These are phyloP conservation scores for Otolemur garnettii DNA, from an alignment of 2,113 vertebrate genomes.

Conservation along the genomic window DNA sequence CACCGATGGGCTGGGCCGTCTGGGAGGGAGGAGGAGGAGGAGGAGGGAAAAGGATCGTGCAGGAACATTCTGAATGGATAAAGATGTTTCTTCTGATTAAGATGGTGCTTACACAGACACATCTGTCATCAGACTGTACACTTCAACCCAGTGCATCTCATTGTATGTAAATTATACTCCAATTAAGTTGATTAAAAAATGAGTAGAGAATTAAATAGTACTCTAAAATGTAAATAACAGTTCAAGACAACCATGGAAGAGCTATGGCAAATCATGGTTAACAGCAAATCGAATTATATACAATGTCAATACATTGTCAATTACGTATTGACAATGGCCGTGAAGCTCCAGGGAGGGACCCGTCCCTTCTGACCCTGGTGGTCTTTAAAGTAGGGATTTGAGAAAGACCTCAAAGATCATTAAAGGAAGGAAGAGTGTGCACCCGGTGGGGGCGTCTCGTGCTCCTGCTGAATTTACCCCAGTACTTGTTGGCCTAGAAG, in stretches of 20 bases:
- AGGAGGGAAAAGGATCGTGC: neutral
- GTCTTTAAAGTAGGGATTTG: neutral
- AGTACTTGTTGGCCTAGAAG: no score
- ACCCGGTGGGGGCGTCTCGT: rapidly evolving
- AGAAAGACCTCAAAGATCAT: neutral
- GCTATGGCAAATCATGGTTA: neutral
- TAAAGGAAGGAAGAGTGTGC: neutral
- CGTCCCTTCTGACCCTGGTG: rapidly evolving
- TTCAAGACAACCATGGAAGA: neutral
- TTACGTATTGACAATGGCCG: no score
- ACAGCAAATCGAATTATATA: neutral
- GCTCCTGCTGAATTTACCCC: neutral
- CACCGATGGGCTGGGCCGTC: no score
- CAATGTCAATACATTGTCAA: no score
- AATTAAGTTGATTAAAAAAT: neutral
- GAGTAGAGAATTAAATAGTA: neutral
- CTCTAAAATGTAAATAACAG: neutral
- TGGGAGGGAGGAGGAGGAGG: rapidly evolving
- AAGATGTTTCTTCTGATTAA: no score
- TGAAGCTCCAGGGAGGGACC: neutral
- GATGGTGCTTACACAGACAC: rapidly evolving
- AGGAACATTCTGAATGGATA: neutral
- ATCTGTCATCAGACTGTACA: neutral
- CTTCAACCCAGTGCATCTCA: neutral
- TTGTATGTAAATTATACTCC: neutral